Evolutionary conservation across 2,888 invertebrate species (phyloP).

Genomic region (Stenichneumon culpator): DNA sequence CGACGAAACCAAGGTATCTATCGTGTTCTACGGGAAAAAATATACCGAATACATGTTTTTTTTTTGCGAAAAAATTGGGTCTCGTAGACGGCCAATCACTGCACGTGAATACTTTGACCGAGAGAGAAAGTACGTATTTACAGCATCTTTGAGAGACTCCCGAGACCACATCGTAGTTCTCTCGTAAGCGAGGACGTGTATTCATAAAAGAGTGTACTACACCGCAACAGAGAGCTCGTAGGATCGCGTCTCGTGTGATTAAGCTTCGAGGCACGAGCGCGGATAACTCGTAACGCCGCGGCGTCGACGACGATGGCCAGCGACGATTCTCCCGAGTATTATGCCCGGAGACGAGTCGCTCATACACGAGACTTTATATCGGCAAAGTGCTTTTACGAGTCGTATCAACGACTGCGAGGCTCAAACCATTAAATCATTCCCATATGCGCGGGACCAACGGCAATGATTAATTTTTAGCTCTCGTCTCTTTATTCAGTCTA

Average conservation of each 20-base stretch:
- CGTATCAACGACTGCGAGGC: conserved; percentile 47
- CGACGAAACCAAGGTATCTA: too few species aligned
- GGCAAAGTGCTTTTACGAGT: conserved; percentile 60
- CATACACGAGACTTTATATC: conserved; percentile 40
- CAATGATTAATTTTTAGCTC: conserved; percentile 45
- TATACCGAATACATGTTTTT: too few species aligned
- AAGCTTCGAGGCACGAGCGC: conserved; percentile 28
- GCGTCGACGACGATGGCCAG: conserved; percentile 25
- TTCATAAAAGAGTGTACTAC: conserved; percentile 20
- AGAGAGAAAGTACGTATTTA: background rate
- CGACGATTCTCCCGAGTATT: conserved; percentile 43
- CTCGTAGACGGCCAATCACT: too few species aligned
- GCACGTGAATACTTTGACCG: background rate
- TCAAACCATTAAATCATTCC: conserved; percentile 47
- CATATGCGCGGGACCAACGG: conserved; percentile 7
- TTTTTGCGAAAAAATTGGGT: too few species aligned
- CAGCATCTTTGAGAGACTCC: conserved; percentile 34
- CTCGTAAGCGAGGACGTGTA: conserved; percentile 1
- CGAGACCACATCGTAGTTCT: conserved; percentile 12
- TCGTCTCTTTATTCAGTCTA: background rate
- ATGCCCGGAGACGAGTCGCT: background rate
- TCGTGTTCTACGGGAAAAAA: too few species aligned
- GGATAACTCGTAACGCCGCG: conserved; percentile 1
- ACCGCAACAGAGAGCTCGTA: background rate
- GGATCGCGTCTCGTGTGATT: conserved; percentile 31